Evolutionary conservation across 2,888 invertebrate species (phyloP), one percentile per base, ranked within the genome.

Genomic region (Drosophila tanythrix): DNA sequence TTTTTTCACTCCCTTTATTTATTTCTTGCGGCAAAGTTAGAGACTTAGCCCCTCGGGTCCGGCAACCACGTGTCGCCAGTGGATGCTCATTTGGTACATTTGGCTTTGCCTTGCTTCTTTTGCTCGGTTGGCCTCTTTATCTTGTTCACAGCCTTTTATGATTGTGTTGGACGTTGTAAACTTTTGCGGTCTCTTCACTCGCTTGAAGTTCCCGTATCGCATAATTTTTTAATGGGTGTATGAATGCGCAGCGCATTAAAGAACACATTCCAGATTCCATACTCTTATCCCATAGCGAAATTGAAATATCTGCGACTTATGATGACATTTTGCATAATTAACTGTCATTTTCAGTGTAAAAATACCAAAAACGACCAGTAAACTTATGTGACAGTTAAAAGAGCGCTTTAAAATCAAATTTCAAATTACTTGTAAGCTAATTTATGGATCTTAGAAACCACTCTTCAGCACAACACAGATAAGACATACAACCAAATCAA

Each of bases 21-120:
- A 13, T 33, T 38, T 58, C 35, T 35, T 40, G 55, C 55, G n/a
- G n/a, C 53, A 4, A 21, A 48, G n/a, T 48, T 18, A 29, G 11
- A 1, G 29, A 27, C 15, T 31, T 31, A 13, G 55, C 18, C 33
- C 35, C 27, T 7, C 18, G 36, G 25, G 25, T 29, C 48, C 27
- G 40, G 29, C 15, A 35, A 35, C 70, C 71, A 70, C 60, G 60
- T 70, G 71, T 60, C 55, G 70, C 70, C 70, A 69, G 52, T 3
- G 43, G 25, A 31, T 38, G 31, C 68, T 38, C 51, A 60, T 65
- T 65, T 51, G n/a, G 62, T 52, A 38, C 52, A 70, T 58, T 69
- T 70, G 29, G 57, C 31, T 52, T 51, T 27, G 4, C 29, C 31
- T 46, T 46, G 57, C 33, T 35, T n/a, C 70, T 38, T 69, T 69